Evolutionary conservation across 2,888 invertebrate genomes (phyloP).

Genomic region (Drosophila barbarae): DNA sequence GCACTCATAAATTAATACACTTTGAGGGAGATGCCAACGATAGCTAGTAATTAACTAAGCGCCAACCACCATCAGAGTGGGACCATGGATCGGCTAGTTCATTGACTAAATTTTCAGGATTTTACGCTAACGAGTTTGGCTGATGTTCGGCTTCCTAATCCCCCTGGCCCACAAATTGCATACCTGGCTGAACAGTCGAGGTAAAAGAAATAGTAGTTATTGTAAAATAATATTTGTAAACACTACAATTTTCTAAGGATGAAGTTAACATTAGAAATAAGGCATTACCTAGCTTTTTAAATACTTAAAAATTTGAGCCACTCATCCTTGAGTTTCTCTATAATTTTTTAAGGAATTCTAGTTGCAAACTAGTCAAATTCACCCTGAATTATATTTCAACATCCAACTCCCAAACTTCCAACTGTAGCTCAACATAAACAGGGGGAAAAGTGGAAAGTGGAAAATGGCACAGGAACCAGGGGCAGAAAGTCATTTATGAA

Average conservation of each 20-base stretch:
- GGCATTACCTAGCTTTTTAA: too few species aligned
- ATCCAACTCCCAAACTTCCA: slow-evolving; percentile 1
- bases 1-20: slow-evolving; percentile 61
- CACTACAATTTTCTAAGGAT: not conserved
- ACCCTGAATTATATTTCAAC: not conserved
- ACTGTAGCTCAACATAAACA: slow-evolving; percentile 42
- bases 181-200: not conserved
- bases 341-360: not conserved
- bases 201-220: not conserved
- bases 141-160: not conserved
- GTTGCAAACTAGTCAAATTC: too few species aligned
- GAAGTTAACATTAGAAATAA: too few species aligned
- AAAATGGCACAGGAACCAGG: slow-evolving; percentile 15
- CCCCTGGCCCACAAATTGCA: not conserved
- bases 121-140: slow-evolving; percentile 55
- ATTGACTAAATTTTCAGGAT: slow-evolving; percentile 43
- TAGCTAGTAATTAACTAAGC: slow-evolving; percentile 66
- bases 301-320: not conserved
- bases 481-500: slow-evolving; percentile 14
- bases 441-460: slow-evolving; percentile 4
- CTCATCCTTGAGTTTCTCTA: not conserved
- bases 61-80: slow-evolving; percentile 26
- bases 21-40: slow-evolving; percentile 44
- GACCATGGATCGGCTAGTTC: slow-evolving; percentile 19
- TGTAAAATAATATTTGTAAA: not conserved